Percentiles rank a stretch among this genome's conserved stretches.
phyloP scores from a whole-genome alignment of 2,797 vertebrate species.

The Clarias fuscus region DNA sequence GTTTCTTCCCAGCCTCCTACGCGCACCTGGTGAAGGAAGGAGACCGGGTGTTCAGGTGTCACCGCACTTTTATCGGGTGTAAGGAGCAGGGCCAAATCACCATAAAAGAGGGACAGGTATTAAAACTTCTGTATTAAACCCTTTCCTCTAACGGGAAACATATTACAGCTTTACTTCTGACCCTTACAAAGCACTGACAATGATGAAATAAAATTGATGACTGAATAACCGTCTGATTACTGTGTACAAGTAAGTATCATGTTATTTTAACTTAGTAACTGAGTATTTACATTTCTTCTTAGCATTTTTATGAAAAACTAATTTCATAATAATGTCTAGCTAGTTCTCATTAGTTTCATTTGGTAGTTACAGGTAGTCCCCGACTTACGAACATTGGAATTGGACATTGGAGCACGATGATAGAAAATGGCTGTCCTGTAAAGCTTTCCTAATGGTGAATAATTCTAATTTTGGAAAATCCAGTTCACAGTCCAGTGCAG shows the following conservation, averaged over 20 bases:
- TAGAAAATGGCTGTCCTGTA: too few relatives aligned
- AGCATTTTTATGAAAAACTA: too few relatives aligned
- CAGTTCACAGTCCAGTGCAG: too few relatives aligned
- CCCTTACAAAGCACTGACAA: not conserved
- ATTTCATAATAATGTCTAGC: too few relatives aligned
- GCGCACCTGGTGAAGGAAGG: constrained; percentile 84
- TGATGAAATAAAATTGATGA: not conserved
- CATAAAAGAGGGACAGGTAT: constrained; percentile 92
- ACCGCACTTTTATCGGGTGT: constrained; percentile 90
- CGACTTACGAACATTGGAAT: too few relatives aligned
- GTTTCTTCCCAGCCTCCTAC: constrained; percentile 93
- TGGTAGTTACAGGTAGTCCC: too few relatives aligned
- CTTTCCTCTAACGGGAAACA: too few relatives aligned
- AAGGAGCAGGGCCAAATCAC: constrained; percentile 96
- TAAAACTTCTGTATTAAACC: not conserved
- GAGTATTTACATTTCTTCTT: too few relatives aligned
- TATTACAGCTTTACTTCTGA: not conserved
- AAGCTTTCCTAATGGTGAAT: too few relatives aligned
- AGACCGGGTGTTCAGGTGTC: constrained; percentile 88
- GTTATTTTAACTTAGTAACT: not conserved
- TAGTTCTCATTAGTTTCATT: too few relatives aligned
- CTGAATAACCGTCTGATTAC: not conserved
- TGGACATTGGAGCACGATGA: too few relatives aligned
- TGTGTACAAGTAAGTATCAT: not conserved
- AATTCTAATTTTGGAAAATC: too few relatives aligned